phyloP scores from a whole-genome alignment of 2,797 vertebrate genomes.

The Gymnoscopelus braueri region DNA sequence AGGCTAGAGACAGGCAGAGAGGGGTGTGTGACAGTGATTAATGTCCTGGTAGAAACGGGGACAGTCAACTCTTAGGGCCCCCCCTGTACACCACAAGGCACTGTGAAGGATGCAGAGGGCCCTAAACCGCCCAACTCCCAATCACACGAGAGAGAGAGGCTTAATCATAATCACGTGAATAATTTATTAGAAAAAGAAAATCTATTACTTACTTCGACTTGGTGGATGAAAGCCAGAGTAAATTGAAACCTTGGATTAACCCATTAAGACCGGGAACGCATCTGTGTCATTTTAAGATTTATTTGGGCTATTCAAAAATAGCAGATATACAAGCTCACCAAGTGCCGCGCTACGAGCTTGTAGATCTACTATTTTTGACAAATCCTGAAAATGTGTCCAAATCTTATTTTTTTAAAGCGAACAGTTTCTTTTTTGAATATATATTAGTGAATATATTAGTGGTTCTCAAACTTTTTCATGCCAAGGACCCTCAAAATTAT shows the following conservation, averaged over 20 bases:
- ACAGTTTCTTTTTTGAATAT: too few species aligned
- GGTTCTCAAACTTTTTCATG: too few species aligned
- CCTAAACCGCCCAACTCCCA: not conserved
- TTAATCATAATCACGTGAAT: slow-evolving; percentile 67
- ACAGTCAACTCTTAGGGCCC: slow-evolving; percentile 57
- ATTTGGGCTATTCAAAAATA: too few species aligned
- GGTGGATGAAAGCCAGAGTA: slow-evolving; percentile 36
- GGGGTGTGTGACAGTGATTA: slow-evolving; percentile 82
- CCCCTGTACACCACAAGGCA: slow-evolving; percentile 2
- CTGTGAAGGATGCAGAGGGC: slow-evolving; percentile 10
- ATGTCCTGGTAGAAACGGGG: slow-evolving; percentile 75
- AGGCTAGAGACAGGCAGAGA: slow-evolving; percentile 59
- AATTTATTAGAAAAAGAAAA: slow-evolving; percentile 62
- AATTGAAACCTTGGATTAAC: slow-evolving; percentile 66
- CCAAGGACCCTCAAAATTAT: too few species aligned
- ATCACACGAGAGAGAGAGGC: slow-evolving; percentile 18
- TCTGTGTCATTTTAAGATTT: too few species aligned
- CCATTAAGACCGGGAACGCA: too few species aligned
- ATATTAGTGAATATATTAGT: too few species aligned
- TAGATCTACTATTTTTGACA: too few species aligned
- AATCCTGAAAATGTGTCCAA: too few species aligned
- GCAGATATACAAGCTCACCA: too few species aligned
- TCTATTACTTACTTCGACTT: slow-evolving; percentile 51
- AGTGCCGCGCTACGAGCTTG: too few species aligned
- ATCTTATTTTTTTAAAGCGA: too few species aligned